Base-by-base conservation (phyloP, 2,888 invertebrate species). In the Tetragonisca angustula region DNA sequence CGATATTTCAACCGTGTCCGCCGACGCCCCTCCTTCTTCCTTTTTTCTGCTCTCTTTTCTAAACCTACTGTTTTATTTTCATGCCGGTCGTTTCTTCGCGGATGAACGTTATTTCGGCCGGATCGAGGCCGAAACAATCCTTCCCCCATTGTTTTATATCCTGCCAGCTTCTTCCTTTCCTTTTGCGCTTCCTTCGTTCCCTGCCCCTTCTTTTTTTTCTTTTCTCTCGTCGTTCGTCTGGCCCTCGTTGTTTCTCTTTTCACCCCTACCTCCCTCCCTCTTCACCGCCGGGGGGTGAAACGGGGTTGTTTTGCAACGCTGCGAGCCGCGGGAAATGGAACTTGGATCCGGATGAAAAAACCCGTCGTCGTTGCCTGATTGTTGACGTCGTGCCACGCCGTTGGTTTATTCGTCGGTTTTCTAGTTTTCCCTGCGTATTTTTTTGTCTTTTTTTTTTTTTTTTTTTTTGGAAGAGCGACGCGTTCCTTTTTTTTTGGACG, bases 331-430 rank as follows among this genome's bases (percentile, higher is more conserved):
- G 62, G 32, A 73, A 73, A 73, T 73, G 64, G 64, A 64, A 73
- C 50, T 52, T 52, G 62, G 50, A 72, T 4, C n/a, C 64, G 73
- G 62, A 73, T 73, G 62, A 64, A 52, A 73, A 73, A 36, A n/a
- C 11, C 19, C 43, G 62, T 32, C 52, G 52, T n/a, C 17, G 73
- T 27, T 62, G 62, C 32, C 19, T 24, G 64, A 73, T 73, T 64
- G 64, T 73, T 64, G 52, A 52, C 62, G n/a, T 73, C 62, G 27
- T 19, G 32, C 32, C 32, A 2, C 24, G 5, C 69, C 36, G 69
- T 54, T 54, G 27, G 68, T 32, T 36, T 32, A 11, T 6, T 69
- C 69, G 21, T 32, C 21, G 52, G 13, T 13, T 27, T 49, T 68
- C 15, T 4, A 5, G 24, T 11, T 50, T 24, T 19, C 24, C 19